These are phyloP conservation scores for zebrafish (Danio rerio) DNA, from an alignment of 2,113 vertebrate genomes.

Conservation along the genomic window GRCz12tu NC_133190.1:8936501-8937000, in stretches of 20 bases:
- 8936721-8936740: slow-evolving; percentile 32
- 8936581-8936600: no score
- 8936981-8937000: neutral
- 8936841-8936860: slow-evolving; percentile 96
- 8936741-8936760: slow-evolving; percentile 59
- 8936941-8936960: slow-evolving; percentile 44
- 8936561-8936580: no score
- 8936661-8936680: neutral
- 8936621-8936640: no score
- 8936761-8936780: slow-evolving; percentile 75
- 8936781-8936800: slow-evolving; percentile 83
- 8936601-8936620: no score
- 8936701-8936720: slow-evolving; percentile 65
- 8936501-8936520: no score
- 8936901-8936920: slow-evolving; percentile 94
- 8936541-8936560: no score
- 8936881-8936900: slow-evolving; percentile 90
- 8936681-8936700: slow-evolving; percentile 63
- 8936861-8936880: slow-evolving; percentile 87
- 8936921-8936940: slow-evolving; percentile 77
- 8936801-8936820: slow-evolving; percentile 86
- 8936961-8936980: slow-evolving; percentile 13
- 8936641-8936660: neutral
- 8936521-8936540: no score
- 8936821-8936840: slow-evolving; percentile 97